Conservation (phyloP, 2,113 vertebrate species). For the Calidris pygmaea region DNA sequence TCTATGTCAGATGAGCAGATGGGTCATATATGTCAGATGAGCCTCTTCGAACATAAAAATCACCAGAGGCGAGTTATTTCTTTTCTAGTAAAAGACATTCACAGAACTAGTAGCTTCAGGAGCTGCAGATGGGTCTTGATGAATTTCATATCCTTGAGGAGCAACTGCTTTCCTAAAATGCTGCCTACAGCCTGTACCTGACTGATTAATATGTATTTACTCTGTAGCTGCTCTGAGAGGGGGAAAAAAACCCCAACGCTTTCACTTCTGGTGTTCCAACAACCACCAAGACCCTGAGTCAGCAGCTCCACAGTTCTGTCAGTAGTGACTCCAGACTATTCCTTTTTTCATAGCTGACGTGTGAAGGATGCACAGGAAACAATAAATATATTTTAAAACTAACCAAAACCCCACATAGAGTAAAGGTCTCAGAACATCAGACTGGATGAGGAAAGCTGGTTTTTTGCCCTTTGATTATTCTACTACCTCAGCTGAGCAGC, state of each 20-base stretch:
- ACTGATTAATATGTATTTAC: background rate
- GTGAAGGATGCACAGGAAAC: background rate
- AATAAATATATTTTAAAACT: background rate
- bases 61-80: background rate
- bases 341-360: background rate
- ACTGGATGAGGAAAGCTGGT: background rate
- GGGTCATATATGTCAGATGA: background rate
- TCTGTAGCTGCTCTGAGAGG: background rate
- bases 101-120: background rate
- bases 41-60: background rate
- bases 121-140: background rate
- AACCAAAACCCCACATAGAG: background rate
- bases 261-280: background rate
- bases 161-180: background rate
- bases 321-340: background rate
- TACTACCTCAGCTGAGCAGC: background rate
- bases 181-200: background rate
- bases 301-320: background rate
- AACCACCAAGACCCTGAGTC: background rate
- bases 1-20: background rate
- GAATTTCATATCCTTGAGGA: background rate
- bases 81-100: background rate
- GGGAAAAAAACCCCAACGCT: accelerated
- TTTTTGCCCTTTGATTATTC: background rate
- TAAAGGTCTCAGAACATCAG: background rate